Conservation (phyloP, 2,888 invertebrate species). For the Perdita meconis region DNA sequence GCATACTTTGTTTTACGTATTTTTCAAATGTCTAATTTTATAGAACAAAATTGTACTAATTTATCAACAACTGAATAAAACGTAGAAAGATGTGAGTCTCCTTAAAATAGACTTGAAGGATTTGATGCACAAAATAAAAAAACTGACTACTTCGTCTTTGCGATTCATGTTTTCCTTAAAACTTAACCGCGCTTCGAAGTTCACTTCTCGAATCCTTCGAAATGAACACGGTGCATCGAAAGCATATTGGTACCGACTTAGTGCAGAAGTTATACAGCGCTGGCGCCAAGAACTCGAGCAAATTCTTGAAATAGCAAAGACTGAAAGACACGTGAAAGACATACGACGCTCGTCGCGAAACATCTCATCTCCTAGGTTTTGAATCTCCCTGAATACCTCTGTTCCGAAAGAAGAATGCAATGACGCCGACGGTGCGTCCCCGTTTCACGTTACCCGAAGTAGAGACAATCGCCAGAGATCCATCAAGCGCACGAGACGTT, state of each 20-base stretch:
- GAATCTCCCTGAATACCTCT: neutral
- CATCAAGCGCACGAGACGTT: slow-evolving; percentile 20
- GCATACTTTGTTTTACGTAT: neutral
- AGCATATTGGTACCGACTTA: neutral
- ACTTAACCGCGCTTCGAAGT: neutral
- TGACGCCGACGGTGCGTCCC: slow-evolving; percentile 26
- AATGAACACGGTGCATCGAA: slow-evolving; percentile 15
- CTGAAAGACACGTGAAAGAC: slow-evolving; percentile 35
- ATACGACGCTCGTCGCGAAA: slow-evolving; percentile 34
- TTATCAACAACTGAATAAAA: neutral
- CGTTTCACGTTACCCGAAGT: neutral
- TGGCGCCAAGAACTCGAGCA: slow-evolving; percentile 39
- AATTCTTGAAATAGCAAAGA: slow-evolving; percentile 18
- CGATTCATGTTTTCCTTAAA: neutral
- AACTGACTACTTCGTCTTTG: neutral
- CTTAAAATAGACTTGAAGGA: neutral
- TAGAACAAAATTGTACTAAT: neutral
- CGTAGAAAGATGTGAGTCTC: neutral
- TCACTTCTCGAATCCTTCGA: neutral
- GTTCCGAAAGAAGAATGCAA: neutral
- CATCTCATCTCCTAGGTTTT: slow-evolving; percentile 2
- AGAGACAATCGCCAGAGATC: slow-evolving; percentile 38
- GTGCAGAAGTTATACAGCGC: slow-evolving; percentile 12
- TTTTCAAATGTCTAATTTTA: neutral
- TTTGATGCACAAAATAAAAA: no score